Base-by-base conservation (phyloP, 2,888 invertebrate genomes). In the Drosophila recens region DNA sequence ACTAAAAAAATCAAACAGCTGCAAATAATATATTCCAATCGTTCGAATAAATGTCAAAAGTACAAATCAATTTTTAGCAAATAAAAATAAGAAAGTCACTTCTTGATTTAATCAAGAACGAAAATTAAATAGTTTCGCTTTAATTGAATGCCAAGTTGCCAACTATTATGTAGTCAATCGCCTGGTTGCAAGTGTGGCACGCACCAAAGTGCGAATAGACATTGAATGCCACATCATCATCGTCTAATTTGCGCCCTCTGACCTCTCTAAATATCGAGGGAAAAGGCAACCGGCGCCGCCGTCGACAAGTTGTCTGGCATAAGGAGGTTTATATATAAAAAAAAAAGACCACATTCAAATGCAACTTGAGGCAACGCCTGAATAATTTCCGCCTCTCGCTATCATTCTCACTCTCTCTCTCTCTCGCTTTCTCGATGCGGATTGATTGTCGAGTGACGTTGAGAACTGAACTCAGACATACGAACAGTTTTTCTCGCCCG, bases 351-450 rank as follows among this genome's bases (percentile, higher is more conserved):
- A 51, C 53, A 75, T 64, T 72, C 57, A 72, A 76, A 76, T 77
- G 80, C 72, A 80, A 72, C 53, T 72, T 54, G 62, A 64, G 64
- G 80, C 61, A 75, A 69, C 62, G 79, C 67, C 48, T 80, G 80
- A 79, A 72, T 76, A 76, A 70, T 72, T 80, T 70, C 76, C 66
- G 58, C 48, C 42, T 48, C 66, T 67, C 48, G 34, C 38, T 38
- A 20, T 5, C 36, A 4, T 3, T 17, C 10, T 43, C 11, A 4
- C 23, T 13, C 49, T 13, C 5, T 34, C 8, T 34, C 34, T n/a
- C 34, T 20, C 34, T 8, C 33, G 34, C 33, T 1, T 8, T 8
- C 13, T 5, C 34, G 34, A 64, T 64, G 61, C 74, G 59, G 53
- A 74, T 72, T 74, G 72, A 74, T 74, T 75, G 75, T 62, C 65